Evolutionary conservation across 1,140 invertebrate species (phyloP), one percentile per base, ranked within the genome.

Genomic region (Cydia amplana): DNA sequence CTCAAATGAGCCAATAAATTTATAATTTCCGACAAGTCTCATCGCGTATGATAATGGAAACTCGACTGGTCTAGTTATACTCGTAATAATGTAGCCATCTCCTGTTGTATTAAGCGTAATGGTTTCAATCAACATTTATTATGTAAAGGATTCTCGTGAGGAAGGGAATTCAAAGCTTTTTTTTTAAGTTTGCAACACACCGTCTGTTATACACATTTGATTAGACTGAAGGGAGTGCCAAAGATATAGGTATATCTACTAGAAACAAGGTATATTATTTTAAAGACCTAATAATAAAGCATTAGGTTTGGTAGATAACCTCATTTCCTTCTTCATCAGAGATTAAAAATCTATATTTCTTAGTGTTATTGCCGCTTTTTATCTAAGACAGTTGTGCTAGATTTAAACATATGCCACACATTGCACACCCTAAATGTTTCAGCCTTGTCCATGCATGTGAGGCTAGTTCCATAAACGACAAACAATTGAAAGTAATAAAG

Each of bases 1-100:
- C 65, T 73, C 76, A 72, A 74, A 73, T 70, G 72, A 77, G 78
- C 73, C 83, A 79, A 83, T 89, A 86, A 86, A 90, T 90, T 85
- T 88, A 84, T 87, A 88, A 89, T 83, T 85, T 80, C 74, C 75
- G 75, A 74, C 72, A 74, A 81, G 80, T 80, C 84, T 90, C 87
- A 88, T 88, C 78, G 79, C 55, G 77, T 88, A 90, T 89, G 84
- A 88, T 88, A 89, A 90, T 90, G 83, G 80, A 85, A 87, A 88
- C 81, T 84, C 81, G 80, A 82, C 79, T 87, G 83, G 78, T 81
- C 80, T 80, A 83, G 82, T 84, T 83, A 79, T 73, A 28, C 28
- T 28, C 3, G 28, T 28, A 76, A 75, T 83, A 82, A 84, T 85
- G 82, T 85, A 84, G 80, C 76, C 81, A 83, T 80, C 80, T 75